These are phyloP conservation scores for Machimus rusticus DNA, from an alignment of 2,888 invertebrate species.

Conservation along the genomic window DNA sequence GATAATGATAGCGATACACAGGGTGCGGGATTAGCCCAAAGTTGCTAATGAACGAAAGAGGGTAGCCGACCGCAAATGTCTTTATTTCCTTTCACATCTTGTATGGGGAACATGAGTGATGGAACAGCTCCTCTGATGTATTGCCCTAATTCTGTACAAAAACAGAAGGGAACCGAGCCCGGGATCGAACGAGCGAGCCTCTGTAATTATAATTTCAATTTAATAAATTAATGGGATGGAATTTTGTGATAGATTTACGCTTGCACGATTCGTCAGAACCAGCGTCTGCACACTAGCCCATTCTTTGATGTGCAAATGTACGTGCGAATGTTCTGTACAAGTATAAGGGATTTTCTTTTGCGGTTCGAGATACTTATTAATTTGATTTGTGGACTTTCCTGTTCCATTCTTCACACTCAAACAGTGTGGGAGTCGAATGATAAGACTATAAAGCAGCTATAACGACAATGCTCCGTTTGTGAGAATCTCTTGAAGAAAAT, in stretches of 20 bases:
- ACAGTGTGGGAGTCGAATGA: constrained; percentile 43
- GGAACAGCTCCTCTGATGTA: background rate
- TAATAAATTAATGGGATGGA: constrained; percentile 43
- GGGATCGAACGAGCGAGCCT: background rate
- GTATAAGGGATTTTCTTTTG: background rate
- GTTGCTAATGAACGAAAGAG: constrained; percentile 13
- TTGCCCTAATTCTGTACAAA: background rate
- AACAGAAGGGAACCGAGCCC: background rate
- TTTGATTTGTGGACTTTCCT: constrained; percentile 41
- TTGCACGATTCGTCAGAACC: background rate
- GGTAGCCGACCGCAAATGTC: constrained; percentile 8
- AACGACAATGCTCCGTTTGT: constrained; percentile 46
- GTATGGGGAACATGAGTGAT: constrained; percentile 12
- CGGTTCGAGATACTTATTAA: constrained; percentile 18
- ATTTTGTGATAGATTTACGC: constrained; percentile 41
- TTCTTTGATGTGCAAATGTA: background rate
- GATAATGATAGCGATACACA: background rate
- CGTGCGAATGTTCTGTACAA: background rate
- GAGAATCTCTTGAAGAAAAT: constrained; percentile 13
- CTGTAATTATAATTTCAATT: constrained; percentile 46
- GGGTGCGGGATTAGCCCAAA: background rate
- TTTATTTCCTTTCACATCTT: constrained; percentile 8
- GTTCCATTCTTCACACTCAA: background rate
- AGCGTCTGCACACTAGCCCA: background rate
- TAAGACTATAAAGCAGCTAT: constrained; percentile 43